phyloP scores from a whole-genome alignment of 2,113 vertebrate genomes.

The Sylvietta virens region DNA sequence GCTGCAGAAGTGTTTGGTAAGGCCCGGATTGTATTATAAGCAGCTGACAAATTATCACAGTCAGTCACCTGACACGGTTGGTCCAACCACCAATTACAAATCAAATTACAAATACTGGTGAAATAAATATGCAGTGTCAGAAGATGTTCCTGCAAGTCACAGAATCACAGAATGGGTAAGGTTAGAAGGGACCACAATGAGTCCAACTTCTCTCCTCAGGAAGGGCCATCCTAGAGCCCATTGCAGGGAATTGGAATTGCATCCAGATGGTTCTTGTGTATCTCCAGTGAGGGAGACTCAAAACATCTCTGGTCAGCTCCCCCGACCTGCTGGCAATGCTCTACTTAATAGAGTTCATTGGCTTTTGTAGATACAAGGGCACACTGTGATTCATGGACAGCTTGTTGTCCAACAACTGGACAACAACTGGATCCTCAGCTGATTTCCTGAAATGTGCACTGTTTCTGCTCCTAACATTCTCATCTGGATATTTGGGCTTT shows the following conservation, averaged over 20 bases:
- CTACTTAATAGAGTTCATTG: fast-evolving
- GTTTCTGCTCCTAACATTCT: neutral
- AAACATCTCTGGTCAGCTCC: neutral
- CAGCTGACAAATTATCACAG: neutral
- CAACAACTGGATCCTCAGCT: neutral
- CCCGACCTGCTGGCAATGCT: fast-evolving
- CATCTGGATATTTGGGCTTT: neutral
- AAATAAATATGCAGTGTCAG: neutral
- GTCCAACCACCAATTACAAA: neutral
- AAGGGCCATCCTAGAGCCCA: neutral
- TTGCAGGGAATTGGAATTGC: neutral
- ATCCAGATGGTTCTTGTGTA: neutral
- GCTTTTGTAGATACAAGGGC: neutral
- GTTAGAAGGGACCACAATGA: neutral
- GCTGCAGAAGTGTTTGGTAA: neutral
- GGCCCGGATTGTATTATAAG: neutral
- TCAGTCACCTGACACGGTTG: neutral
- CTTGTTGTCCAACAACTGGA: neutral
- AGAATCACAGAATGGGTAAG: neutral
- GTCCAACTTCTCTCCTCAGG: neutral
- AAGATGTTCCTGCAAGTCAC: neutral
- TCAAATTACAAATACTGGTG: neutral
- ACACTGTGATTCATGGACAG: neutral
- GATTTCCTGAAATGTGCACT: neutral
- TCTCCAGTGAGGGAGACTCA: no score